These are phyloP conservation scores for Calameuta pallipes DNA, from an alignment of 2,888 invertebrate genomes.

Conservation along the genomic window DNA sequence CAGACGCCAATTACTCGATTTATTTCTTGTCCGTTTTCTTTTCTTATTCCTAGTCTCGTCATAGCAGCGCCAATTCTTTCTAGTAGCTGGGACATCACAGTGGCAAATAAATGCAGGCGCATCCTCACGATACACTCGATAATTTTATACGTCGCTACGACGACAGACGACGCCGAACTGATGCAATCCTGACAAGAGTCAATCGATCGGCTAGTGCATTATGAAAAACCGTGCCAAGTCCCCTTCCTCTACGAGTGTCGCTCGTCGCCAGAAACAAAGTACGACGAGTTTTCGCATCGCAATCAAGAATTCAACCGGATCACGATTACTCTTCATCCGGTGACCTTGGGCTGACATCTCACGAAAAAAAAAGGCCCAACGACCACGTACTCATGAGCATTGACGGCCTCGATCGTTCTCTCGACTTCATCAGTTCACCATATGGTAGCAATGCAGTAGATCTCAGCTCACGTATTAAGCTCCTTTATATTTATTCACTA, in stretches of 20 bases:
- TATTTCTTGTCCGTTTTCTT: neutral
- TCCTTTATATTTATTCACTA: neutral
- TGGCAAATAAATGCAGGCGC: neutral
- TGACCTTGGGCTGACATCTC: neutral
- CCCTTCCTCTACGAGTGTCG: neutral
- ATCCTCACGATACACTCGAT: neutral
- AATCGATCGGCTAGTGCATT: neutral
- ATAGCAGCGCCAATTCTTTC: neutral
- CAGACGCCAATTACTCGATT: neutral
- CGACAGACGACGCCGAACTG: neutral
- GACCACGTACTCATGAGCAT: neutral
- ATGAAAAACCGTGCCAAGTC: neutral
- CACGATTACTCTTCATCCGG: neutral
- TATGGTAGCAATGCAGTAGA: neutral
- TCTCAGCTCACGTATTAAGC: neutral
- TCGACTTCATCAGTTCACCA: neutral
- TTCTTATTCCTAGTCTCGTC: neutral
- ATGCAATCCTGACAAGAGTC: neutral
- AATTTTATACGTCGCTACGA: neutral
- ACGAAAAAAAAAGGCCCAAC: neutral
- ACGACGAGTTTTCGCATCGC: neutral
- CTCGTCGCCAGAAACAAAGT: neutral
- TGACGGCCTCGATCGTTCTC: neutral
- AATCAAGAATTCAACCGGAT: neutral
- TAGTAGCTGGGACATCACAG: neutral